Evolutionary conservation across 2,113 vertebrate species (phyloP), one percentile per base, ranked within the genome.

Genomic region (Cavia porcellus): DNA sequence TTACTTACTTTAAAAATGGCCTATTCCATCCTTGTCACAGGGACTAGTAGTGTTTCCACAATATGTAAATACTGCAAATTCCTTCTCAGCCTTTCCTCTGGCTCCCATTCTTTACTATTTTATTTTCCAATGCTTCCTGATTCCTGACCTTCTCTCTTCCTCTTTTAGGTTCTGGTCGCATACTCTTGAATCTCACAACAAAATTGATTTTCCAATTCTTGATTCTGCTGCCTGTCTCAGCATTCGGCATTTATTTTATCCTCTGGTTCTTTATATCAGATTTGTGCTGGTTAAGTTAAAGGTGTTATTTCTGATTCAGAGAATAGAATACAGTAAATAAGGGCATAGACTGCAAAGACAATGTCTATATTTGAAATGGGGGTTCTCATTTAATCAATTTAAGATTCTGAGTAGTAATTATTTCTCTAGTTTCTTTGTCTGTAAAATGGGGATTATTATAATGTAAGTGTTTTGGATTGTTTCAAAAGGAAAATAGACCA

Each of bases 181-280:
- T 22, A 84, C 32, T 85, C 22, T 68, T 86, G 61, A 35, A 20
- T 89, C 24, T 77, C 38, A 68, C 57, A 92, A 59, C 59, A 81
- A 94, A 94, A 95, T 55, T 77, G 22, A 90, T 87, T 87, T 97
- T 32, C n/a, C 14, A 38, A 24, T 17, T 87, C 79, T 92, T 66
- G n/a, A 84, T 81, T 24, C 32, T 22, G 88, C 6, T 68, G 64
- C 30, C 25, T 90, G 19, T 64, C 52, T 77, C 4, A 61, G 47
- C 28, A 61, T 32, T 92, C 9, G 8, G 35, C 17, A 59, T 38
- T 22, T 57, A 50, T 61, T 50, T 82, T 42, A 75, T 80, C 35
- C 1, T 45, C 50, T 74, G 59, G 3, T 19, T 89, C 13, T 4
- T 90, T 35, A 45, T 42, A 59, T n/a, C 42, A 86, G n/a, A 70